Base-by-base conservation (phyloP, 2,888 invertebrate genomes). In the Tetheella fluctuosa region DNA sequence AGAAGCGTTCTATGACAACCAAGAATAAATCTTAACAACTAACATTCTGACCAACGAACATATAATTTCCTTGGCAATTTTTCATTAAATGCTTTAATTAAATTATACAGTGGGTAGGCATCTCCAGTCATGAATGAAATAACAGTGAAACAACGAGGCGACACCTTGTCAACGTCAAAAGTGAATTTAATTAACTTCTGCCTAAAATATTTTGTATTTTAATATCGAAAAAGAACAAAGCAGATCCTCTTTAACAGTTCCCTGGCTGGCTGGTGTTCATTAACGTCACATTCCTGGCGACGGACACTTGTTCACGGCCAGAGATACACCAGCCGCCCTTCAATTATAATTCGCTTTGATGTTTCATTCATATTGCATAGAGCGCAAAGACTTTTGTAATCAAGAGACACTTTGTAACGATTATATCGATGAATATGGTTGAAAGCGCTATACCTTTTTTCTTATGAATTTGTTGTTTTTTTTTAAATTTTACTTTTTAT, bases 151-250 rank as follows among this genome's bases (percentile, higher is more conserved):
- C 39, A 61, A 42, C 55, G 57, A 61, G 54, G 60, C 61, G 67
- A 68, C 63, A 69, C 64, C 64, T 71, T 73, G 63, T 69, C 69
- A 69, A 58, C 64, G 69, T 67, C 74, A 64, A 54, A 62, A 60
- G 53, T n/a, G 39, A 67, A 69, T 67, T 69, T 69, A 72, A 73
- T 72, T 71, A 69, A 63, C 25, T 59, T 67, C 54, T 59, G 64
- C 52, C 58, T 28, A 58, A 67, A 67, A 73, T 67, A 67, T 74
- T 63, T 73, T 37, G 52, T 65, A 60, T 68, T 65, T 59, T 34
- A 64, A 67, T 64, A 67, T 62, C 62, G 60, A 70, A 64, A 60
- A 54, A 69, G 42, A 52, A 52, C 57, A 52, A 63, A 64, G 63
- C 53, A 52, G 52, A 54, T 60, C 42, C 23, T 42, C 53, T 54